phyloP scores from a whole-genome alignment of 2,113 vertebrate genomes.

The Pterocles gutturalis region DNA sequence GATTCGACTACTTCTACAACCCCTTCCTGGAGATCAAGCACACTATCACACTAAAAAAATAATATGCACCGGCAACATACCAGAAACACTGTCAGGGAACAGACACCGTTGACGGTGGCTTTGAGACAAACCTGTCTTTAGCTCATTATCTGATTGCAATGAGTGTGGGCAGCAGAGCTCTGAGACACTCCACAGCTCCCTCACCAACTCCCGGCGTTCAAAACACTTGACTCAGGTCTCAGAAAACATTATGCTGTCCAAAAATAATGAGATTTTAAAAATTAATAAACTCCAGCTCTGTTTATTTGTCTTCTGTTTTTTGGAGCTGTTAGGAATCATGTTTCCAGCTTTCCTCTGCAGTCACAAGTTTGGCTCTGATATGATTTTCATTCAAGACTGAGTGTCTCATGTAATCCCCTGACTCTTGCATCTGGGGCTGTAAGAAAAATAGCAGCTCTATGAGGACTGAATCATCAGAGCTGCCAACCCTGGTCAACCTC shows the following conservation, averaged over 20 bases:
- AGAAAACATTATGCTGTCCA: conserved; percentile 25
- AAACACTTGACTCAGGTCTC: conserved; percentile 32
- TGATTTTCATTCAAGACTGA: conserved; percentile 15
- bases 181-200: not conserved
- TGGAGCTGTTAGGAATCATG: not conserved
- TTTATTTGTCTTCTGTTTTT: conserved; percentile 39
- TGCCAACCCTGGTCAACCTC: not conserved
- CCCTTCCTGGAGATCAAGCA: not conserved
- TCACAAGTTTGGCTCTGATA: conserved; percentile 2
- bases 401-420: not conserved
- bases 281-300: conserved; percentile 49
- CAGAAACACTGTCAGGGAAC: not conserved
- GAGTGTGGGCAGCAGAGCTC: conserved; percentile 23
- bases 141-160: not conserved
- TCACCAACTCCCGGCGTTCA: fast-evolving
- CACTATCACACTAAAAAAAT: not conserved
- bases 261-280: conserved; percentile 72
- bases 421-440: conserved; percentile 15
- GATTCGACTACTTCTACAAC: not conserved
- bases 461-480: not conserved
- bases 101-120: not conserved
- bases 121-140: not conserved
- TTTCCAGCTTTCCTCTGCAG: conserved; percentile 23
- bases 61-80: not conserved
- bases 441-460: conserved; percentile 14